phyloP scores from a whole-genome alignment of 2,888 invertebrate genomes.

The Melieria omissa region DNA sequence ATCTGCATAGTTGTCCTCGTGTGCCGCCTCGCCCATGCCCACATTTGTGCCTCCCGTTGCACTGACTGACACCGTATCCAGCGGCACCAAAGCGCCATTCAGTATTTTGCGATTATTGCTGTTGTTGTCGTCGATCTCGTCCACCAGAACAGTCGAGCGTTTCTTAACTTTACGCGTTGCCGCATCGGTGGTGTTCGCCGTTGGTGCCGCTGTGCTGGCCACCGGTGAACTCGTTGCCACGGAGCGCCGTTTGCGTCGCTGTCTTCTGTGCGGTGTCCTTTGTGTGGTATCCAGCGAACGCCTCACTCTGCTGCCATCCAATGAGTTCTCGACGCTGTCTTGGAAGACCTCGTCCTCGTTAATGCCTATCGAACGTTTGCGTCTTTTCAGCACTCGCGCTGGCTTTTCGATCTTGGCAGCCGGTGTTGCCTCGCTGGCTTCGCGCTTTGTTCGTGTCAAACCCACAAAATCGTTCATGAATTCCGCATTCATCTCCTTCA shows the following conservation, averaged over 20 bases:
- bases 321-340: background rate
- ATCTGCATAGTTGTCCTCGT: background rate
- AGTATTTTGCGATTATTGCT: slow-evolving; percentile 39
- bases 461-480: background rate
- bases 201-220: slow-evolving; percentile 1
- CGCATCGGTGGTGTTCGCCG: background rate
- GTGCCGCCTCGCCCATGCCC: too few relatives aligned
- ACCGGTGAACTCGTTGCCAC: background rate
- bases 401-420: background rate
- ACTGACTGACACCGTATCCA: too few relatives aligned
- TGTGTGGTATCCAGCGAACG: background rate
- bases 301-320: slow-evolving; percentile 23
- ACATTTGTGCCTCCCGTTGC: too few relatives aligned
- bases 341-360: slow-evolving; percentile 28
- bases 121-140: slow-evolving; percentile 50
- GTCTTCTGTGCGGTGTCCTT: too few relatives aligned
- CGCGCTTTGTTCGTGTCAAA: slow-evolving; percentile 2
- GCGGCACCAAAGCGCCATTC: slow-evolving; percentile 19
- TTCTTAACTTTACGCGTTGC: slow-evolving; percentile 21
- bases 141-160: slow-evolving; percentile 34
- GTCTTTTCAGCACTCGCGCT: slow-evolving; percentile 24
- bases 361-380: slow-evolving; percentile 27
- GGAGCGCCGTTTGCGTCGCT: too few relatives aligned
- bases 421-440: background rate
- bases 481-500: background rate